These are phyloP conservation scores for Thripadectes ignobilis DNA, from an alignment of 2,797 vertebrate species.

Conservation along the genomic window DNA sequence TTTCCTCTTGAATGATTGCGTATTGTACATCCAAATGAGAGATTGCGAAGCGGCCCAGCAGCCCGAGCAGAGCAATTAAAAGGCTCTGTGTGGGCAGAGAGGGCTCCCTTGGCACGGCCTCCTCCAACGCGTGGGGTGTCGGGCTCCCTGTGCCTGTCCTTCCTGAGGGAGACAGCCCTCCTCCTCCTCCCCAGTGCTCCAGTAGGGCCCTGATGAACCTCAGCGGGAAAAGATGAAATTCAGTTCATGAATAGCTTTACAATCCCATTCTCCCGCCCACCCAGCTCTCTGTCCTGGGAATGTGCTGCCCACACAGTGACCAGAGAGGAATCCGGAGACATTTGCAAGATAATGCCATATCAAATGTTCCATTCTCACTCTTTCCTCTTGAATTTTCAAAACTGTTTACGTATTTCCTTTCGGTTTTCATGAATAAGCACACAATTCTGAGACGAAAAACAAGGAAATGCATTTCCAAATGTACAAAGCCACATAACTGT, in stretches of 20 bases:
- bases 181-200: not conserved
- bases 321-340: conserved; percentile 46
- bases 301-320: conserved; percentile 58
- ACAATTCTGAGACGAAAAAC: not conserved
- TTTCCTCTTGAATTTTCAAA: not conserved
- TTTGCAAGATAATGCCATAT: conserved; percentile 40
- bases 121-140: fast-evolving
- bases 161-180: not conserved
- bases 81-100: not conserved
- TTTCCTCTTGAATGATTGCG: not conserved
- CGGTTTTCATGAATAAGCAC: not conserved
- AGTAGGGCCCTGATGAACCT: not conserved
- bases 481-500: not conserved
- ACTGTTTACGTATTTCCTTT: not conserved
- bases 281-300: conserved; percentile 22
- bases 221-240: not conserved
- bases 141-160: fast-evolving
- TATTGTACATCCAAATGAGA: not conserved
- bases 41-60: fast-evolving
- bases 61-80: not conserved
- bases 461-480: not conserved
- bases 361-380: conserved; percentile 12
- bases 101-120: not conserved
- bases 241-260: conserved; percentile 4
- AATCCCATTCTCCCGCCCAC: not conserved